These are phyloP conservation scores for Coreius guichenoti DNA, from an alignment of 2,797 vertebrate genomes.

Conservation along the genomic window DNA sequence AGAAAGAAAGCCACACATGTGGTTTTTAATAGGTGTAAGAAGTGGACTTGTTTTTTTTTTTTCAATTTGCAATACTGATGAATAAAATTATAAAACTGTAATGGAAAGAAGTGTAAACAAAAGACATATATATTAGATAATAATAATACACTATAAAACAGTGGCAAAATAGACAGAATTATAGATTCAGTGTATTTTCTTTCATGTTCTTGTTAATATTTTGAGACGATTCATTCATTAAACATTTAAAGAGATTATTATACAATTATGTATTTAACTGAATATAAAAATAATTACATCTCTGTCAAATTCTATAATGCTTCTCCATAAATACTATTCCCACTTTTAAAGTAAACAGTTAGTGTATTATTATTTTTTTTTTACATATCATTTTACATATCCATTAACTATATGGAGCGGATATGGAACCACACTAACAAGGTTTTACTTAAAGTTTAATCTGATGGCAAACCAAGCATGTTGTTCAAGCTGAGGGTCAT, in stretches of 20 bases:
- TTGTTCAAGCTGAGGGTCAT: constrained; percentile 74
- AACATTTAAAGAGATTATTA: constrained; percentile 18
- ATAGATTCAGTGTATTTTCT: constrained; percentile 9
- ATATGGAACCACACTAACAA: background rate
- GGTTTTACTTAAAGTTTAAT: background rate
- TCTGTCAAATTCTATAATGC: background rate
- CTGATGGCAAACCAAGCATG: constrained; percentile 73
- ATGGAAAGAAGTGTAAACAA: constrained; percentile 27
- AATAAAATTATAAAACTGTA: background rate
- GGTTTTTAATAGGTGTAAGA: background rate
- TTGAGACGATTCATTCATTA: background rate
- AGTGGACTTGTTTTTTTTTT: background rate
- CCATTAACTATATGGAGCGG: background rate
- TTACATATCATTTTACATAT: background rate
- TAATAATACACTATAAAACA: background rate
- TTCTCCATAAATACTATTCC: background rate
- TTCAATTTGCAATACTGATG: constrained; percentile 39
- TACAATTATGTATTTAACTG: background rate
- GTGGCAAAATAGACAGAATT: constrained; percentile 11
- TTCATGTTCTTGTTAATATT: constrained; percentile 5
- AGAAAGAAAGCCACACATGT: background rate
- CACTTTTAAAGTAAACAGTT: background rate
- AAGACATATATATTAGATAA: constrained; percentile 27
- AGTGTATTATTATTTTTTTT: background rate
- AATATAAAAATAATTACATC: constrained; percentile 44